Percentiles rank a stretch among this genome's conserved stretches.
phyloP scores from a whole-genome alignment of 2,797 vertebrate genomes.

The Tachyglossus aculeatus region DNA sequence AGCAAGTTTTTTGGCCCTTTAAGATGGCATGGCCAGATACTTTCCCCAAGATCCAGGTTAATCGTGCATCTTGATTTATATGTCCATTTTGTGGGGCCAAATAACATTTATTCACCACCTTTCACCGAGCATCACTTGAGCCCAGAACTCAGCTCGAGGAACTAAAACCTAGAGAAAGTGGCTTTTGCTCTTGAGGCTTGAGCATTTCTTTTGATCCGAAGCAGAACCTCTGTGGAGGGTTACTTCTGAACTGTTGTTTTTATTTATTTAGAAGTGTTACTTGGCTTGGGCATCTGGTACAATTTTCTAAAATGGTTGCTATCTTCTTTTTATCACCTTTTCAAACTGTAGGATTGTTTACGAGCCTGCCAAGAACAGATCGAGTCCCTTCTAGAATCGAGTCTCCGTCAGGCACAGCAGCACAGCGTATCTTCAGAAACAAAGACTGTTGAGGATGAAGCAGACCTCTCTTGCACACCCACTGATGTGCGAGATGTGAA shows the following conservation, averaged over 20 bases:
- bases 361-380: slow-evolving; percentile 98
- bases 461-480: slow-evolving; percentile 92
- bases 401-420: slow-evolving; percentile 93
- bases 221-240: too few relatives aligned
- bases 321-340: slow-evolving; percentile 38
- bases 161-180: too few relatives aligned
- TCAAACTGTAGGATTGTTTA: slow-evolving; percentile 88
- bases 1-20: too few relatives aligned
- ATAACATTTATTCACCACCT: too few relatives aligned
- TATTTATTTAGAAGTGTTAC: background rate
- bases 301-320: slow-evolving; percentile 52
- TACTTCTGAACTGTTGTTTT: background rate
- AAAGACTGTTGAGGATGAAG: slow-evolving; percentile 89
- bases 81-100: too few relatives aligned
- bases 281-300: background rate
- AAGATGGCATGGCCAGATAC: too few relatives aligned
- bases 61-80: too few relatives aligned
- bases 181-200: too few relatives aligned
- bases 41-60: too few relatives aligned
- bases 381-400: slow-evolving; percentile 93
- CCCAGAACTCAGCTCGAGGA: too few relatives aligned
- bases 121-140: too few relatives aligned
- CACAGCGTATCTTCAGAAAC: slow-evolving; percentile 83
- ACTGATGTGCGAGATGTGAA: slow-evolving; percentile 96
- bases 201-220: too few relatives aligned